Conservation (phyloP, 1,140 invertebrate genomes). For the Drosophila trapezifrons region DNA sequence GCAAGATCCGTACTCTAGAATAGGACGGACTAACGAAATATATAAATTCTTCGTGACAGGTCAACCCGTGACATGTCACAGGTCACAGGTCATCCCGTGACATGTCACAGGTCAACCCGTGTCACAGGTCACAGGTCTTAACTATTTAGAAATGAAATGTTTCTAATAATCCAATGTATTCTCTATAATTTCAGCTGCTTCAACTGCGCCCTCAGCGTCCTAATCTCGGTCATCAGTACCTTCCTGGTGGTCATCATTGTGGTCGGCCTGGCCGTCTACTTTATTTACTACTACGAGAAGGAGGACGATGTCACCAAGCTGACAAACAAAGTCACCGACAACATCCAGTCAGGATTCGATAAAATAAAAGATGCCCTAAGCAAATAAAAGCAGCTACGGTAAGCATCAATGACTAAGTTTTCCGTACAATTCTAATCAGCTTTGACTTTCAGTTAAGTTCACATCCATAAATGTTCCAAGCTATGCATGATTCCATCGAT, state of each 20-base stretch:
- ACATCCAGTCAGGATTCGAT: conserved; percentile 42
- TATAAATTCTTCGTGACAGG: too few relatives aligned
- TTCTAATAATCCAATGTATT: not conserved
- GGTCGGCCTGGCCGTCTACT: conserved; percentile 67
- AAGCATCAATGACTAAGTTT: not conserved
- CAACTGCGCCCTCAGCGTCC: conserved; percentile 71
- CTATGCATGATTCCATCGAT: conserved; percentile 32
- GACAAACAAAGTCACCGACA: conserved; percentile 49
- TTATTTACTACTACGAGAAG: conserved; percentile 67
- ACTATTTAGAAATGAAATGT: not conserved
- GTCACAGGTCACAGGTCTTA: too few relatives aligned
- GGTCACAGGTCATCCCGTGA: too few relatives aligned
- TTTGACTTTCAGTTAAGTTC: conserved; percentile 10
- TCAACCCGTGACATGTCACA: too few relatives aligned
- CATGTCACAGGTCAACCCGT: too few relatives aligned
- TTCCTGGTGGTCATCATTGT: conserved; percentile 72
- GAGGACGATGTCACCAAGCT: conserved; percentile 55
- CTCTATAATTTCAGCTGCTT: conserved; percentile 65
- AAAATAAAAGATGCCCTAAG: conserved; percentile 56
- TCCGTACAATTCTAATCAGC: not conserved
- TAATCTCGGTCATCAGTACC: conserved; percentile 71
- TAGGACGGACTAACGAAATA: too few relatives aligned
- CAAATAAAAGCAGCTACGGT: conserved; percentile 19
- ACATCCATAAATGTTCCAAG: conserved; percentile 25
- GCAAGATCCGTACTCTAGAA: too few relatives aligned